A percentile compares a stretch with the other conserved stretches of the same genome.
Evolutionary conservation across 2,113 vertebrate species (phyloP).

Genomic region (rat (Rattus norvegicus)): DNA sequence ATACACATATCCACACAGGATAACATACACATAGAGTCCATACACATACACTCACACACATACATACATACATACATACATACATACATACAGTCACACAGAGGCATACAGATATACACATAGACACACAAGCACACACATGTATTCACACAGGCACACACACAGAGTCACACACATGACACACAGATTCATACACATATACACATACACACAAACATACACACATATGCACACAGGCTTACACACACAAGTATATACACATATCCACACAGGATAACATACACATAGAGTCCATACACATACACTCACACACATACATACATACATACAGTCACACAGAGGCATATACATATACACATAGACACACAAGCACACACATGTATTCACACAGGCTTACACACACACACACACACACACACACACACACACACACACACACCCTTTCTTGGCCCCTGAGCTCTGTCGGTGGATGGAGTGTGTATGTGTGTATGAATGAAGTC

Average conservation of each 20-base stretch:
- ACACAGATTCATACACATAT: neutral
- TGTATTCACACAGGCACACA: too few species aligned
- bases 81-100: neutral
- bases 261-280: neutral
- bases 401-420: neutral
- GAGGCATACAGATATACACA: rapidly evolving
- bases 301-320: neutral
- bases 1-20: neutral
- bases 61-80: neutral
- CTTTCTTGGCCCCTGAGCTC: neutral
- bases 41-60: neutral
- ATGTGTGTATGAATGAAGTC: neutral
- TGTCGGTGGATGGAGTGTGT: neutral
- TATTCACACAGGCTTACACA: neutral
- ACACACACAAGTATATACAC: neutral
- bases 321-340: neutral
- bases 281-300: neutral
- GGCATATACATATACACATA: neutral
- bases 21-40: neutral
- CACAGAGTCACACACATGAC: too few species aligned
- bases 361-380: neutral
- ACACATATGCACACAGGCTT: too few species aligned
- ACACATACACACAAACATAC: neutral
- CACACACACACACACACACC: neutral
- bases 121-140: neutral